Base-by-base conservation (phyloP, 1,140 invertebrate species). In the Anthonomus grandis region DNA sequence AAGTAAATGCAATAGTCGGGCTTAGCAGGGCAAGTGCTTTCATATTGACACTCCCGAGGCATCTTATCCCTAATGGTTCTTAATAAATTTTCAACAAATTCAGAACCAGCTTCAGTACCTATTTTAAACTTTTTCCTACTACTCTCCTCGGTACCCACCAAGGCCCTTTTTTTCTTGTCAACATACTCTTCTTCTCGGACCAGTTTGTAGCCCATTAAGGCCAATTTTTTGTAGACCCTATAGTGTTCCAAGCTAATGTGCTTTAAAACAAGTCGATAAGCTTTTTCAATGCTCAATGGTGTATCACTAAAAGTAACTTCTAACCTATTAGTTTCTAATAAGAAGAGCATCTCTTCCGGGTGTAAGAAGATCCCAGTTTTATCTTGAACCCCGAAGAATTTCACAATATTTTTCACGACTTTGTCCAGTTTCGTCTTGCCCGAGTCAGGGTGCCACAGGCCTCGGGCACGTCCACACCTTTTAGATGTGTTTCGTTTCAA, bases 321-420 rank as follows among this genome's bases (percentile, higher is more conserved):
- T 15, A 73, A 38, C 36, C 60, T 55, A 54, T 72, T 71, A 0
- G 58, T 67, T 68, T 74, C 71, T 36, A 74, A 17, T 25, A 74
- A 53, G 57, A 66, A 72, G 34, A 74, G 60, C 41, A 69, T 63
- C 60, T 74, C 73, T 57, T 72, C 68, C 9, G 71, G 70, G 36
- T 64, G 60, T 18, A 71, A 55, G 48, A 54, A 68, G 21, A 59
- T 59, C 4, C 67, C 64, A 36, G 37, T 51, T 41, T 64, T 65
- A 52, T 66, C 57, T 50, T 69, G 63, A 44, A 47, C 64, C 17
- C 68, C 70, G 53, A 60, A 69, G 17, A 57, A 48, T 37, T 58
- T 60, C 18, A 60, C 31, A 19, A 67, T 27, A 2, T 47, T 59
- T 27, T 65, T 63, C 1, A 59, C 50, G 6, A 59, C 41, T 60